phyloP scores from a whole-genome alignment of 2,113 vertebrate species.

The Psammodynastes pulverulentus region DNA sequence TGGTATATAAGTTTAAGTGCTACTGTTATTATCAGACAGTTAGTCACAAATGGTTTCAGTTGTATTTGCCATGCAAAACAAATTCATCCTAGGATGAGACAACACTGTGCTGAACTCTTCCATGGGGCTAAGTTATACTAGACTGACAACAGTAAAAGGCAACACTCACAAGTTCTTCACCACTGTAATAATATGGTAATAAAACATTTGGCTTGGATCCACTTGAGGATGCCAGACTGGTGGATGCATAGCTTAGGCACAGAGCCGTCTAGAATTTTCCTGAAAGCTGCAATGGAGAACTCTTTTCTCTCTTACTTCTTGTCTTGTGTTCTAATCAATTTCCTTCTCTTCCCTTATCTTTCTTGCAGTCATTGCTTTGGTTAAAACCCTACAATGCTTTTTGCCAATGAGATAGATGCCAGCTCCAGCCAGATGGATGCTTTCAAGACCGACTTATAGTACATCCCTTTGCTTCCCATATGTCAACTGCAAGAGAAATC shows the following conservation, averaged over 20 bases:
- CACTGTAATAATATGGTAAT: background rate
- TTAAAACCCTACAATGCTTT: slow-evolving; percentile 35
- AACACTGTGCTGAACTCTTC: background rate
- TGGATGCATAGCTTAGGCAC: background rate
- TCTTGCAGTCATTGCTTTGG: background rate
- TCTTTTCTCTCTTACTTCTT: slow-evolving; percentile 10
- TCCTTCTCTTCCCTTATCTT: background rate
- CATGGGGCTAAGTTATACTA: background rate
- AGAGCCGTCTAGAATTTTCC: rapidly evolving
- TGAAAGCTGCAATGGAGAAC: rapidly evolving
- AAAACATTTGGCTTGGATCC: background rate
- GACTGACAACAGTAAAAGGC: background rate
- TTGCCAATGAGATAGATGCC: slow-evolving; percentile 37
- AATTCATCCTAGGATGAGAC: background rate
- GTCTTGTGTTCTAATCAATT: background rate
- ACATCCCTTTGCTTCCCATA: background rate
- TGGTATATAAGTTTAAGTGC: too few relatives aligned
- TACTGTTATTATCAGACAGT: background rate
- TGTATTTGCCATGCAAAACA: background rate
- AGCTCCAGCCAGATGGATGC: background rate
- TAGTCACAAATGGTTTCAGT: background rate
- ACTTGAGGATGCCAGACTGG: background rate
- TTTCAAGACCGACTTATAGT: slow-evolving; percentile 33
- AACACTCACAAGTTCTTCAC: background rate
- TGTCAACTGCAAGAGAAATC: background rate